phyloP scores from a whole-genome alignment of 2,888 invertebrate species.

The Sphinx pinastri region DNA sequence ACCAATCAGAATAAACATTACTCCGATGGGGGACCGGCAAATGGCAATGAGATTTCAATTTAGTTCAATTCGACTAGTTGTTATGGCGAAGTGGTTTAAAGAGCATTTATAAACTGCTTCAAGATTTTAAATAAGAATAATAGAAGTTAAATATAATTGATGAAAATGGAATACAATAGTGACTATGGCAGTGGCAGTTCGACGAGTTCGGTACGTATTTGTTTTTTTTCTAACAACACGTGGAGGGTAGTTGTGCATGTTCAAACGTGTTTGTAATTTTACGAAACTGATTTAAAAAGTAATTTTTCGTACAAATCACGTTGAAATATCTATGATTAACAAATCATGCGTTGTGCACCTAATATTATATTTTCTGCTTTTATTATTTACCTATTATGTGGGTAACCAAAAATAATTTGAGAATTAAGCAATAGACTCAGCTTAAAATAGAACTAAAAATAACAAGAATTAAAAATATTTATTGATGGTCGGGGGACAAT shows the following conservation, averaged over 20 bases:
- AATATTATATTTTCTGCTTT: no score
- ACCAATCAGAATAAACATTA: constrained; percentile 17
- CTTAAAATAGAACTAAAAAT: no score
- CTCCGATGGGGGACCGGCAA: neutral
- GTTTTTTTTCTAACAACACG: neutral
- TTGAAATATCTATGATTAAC: no score
- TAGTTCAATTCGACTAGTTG: neutral
- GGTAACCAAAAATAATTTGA: no score
- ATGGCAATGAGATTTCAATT: neutral
- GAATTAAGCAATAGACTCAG: no score
- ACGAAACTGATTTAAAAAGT: neutral
- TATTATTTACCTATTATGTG: no score
- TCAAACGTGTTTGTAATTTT: neutral
- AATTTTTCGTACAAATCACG: neutral
- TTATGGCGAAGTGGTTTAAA: neutral
- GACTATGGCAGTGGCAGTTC: constrained; percentile 61
- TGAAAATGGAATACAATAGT: constrained; percentile 44
- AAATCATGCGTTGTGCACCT: no score
- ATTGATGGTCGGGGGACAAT: no score
- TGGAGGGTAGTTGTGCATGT: constrained; percentile 10
- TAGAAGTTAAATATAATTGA: neutral
- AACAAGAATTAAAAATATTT: no score
- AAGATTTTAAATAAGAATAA: no score
- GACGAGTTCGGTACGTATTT: constrained; percentile 49
- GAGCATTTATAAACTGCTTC: no score